Percentiles rank a stretch among this genome's conserved stretches.
Conservation (phyloP, 2,113 vertebrate species). For the Ictalurus furcatus region DNA sequence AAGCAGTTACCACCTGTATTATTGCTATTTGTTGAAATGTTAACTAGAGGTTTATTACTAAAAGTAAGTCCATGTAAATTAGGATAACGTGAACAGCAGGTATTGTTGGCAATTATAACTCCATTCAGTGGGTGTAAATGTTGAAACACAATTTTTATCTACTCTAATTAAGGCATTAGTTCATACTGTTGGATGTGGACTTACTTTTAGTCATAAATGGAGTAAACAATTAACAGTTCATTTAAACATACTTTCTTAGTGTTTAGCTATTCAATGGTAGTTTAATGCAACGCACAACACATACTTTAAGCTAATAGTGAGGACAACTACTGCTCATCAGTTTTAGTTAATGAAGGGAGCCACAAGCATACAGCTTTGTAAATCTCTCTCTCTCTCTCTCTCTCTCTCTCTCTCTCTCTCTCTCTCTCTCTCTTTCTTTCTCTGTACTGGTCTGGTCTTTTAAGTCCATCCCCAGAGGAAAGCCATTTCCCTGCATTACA, state of each 20-base stretch:
- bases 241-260: neutral
- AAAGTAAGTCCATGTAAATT: neutral
- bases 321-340: conserved; percentile 53
- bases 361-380: conserved; percentile 61
- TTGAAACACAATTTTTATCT: neutral
- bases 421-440: conserved; percentile 53
- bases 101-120: neutral
- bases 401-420: conserved; percentile 58
- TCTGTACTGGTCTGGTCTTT: conserved; percentile 75
- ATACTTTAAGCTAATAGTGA: conserved; percentile 65
- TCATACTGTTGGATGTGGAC: neutral
- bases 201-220: neutral
- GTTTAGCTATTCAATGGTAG: conserved; percentile 47
- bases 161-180: neutral
- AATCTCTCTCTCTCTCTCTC: conserved; percentile 56
- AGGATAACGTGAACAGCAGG: neutral
- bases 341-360: conserved; percentile 63
- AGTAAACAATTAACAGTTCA: neutral
- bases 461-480: conserved; percentile 80
- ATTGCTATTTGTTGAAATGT: neutral
- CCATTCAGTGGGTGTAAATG: neutral
- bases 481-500: conserved; percentile 77
- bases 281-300: conserved; percentile 66
- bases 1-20: neutral
- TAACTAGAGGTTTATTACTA: neutral